Evolutionary conservation across 1,140 invertebrate species (phyloP).

Genomic region (Gerris buenoi): DNA sequence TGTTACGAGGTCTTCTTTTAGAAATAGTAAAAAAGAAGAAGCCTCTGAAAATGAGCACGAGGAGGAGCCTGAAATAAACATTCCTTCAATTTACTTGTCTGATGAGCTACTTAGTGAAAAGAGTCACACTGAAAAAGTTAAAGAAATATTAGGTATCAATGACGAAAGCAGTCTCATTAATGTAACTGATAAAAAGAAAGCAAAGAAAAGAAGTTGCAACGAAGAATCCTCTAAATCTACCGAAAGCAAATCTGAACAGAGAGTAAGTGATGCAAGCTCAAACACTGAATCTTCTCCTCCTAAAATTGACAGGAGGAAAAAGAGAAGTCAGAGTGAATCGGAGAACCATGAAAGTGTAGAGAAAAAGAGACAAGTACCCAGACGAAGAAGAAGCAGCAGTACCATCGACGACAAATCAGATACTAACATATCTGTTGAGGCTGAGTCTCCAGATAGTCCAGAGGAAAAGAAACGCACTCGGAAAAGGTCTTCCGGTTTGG

Average conservation of each 20-base stretch:
- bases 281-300: neutral
- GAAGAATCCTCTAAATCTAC: neutral
- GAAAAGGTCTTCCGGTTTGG: neutral
- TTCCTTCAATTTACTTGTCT: constrained; percentile 17
- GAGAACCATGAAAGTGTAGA: neutral
- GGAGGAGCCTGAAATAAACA: constrained; percentile 7
- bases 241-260: neutral
- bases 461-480: neutral
- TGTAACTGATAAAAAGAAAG: neutral
- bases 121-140: neutral
- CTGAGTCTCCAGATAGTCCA: neutral
- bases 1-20: constrained; percentile 6
- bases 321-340: neutral
- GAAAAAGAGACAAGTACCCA: neutral
- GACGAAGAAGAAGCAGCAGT: neutral
- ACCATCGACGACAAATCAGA: neutral
- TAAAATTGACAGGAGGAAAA: neutral
- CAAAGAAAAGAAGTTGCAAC: neutral
- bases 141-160: constrained; percentile 2
- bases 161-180: neutral
- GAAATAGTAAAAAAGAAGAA: constrained; percentile 8
- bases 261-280: neutral
- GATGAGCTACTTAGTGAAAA: constrained; percentile 7
- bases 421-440: neutral
- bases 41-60: neutral